Base-by-base conservation (phyloP, 1,140 invertebrate species). In the Pemphigus obesinymphae region DNA sequence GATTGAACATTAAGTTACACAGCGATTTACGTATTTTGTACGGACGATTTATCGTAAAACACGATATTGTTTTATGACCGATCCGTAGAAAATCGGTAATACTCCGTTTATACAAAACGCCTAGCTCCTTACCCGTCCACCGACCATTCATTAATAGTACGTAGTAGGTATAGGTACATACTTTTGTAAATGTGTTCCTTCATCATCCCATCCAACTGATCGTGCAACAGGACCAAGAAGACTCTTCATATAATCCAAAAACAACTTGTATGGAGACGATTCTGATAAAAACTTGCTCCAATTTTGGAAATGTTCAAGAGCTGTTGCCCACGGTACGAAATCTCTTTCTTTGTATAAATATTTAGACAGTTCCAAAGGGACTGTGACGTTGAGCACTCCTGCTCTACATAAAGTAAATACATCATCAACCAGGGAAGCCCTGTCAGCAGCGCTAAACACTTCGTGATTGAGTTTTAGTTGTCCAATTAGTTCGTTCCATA, bases 391-490 rank as follows among this genome's bases (percentile, higher is more conserved):
- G 40, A 95, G 84, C 31, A 92, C 87, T 13, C 93, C 93, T 17
- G 93, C 92, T 85, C 93, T 92, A 83, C 85, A 88, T 85, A 87
- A 82, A 0, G 92, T 91, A 85, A 94, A 93, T 0, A 91, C 92
- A 86, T 95, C 93, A 85, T 94, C 93, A 40, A 95, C 89, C 7
- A 95, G 88, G 87, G 89, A 92, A 0, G 93, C 92, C 82, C 93
- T 87, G 86, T 95, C 93, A 11, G 92, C 90, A 6, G 93, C 88
- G 84, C 89, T 91, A 84, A 94, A 91, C 50, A 89, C 89, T 4
- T 88, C 90, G 76, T 93, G 92, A 86, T 95, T 91, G 0, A 87
- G 89, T 45, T 90, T 87, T 5, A 97, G 87, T 29, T 92, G 90
- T 15, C 89, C 85, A 53, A 94, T 93, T 20, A 97, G 88, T 10